Conservation (phyloP, 2,113 vertebrate species). For the Poicephalus meyeri region DNA sequence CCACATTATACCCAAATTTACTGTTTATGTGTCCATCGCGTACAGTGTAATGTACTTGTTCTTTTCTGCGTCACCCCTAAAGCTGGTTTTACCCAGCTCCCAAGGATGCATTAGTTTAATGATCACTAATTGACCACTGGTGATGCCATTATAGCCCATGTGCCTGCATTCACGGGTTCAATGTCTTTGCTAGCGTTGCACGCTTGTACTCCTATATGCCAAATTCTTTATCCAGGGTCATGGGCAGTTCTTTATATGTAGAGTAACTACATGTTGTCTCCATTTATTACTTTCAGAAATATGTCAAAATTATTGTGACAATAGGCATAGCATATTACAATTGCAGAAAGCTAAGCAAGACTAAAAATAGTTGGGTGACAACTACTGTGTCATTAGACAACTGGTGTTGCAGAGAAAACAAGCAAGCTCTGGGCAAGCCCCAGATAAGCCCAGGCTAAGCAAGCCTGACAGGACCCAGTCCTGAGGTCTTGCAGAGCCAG, state of each 20-base stretch:
- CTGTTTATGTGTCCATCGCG: background rate
- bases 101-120: background rate
- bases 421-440: background rate
- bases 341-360: background rate
- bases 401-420: background rate
- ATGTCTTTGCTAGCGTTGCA: background rate
- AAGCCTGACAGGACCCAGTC: background rate
- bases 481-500: background rate
- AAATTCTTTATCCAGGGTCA: background rate
- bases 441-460: background rate
- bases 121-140: background rate
- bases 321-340: background rate
- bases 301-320: background rate
- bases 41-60: background rate
- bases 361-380: background rate
- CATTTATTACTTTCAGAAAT: background rate
- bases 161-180: background rate
- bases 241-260: background rate
- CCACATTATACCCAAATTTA: background rate
- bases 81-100: background rate
- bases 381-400: background rate
- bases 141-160: background rate
- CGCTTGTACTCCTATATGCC: background rate
- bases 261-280: background rate
- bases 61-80: background rate